Evolutionary conservation across 1,140 invertebrate species (phyloP).

Genomic region (Ylistrum balloti): DNA sequence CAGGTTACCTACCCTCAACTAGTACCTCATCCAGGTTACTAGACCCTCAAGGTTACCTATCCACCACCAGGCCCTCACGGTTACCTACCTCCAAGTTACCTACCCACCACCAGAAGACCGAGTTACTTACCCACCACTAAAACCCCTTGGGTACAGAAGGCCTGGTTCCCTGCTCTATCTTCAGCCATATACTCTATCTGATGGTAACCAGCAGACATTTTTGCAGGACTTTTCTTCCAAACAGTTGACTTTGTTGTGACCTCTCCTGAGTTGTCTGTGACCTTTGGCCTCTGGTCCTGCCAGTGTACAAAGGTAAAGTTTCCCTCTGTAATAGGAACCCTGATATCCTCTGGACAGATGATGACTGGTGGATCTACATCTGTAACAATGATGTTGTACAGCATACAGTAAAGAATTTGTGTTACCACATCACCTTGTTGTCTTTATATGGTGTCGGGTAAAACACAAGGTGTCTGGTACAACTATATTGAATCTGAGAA

Average conservation of each 20-base stretch:
- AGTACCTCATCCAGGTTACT: no score
- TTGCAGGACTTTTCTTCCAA: conserved; percentile 48
- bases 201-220: conserved; percentile 58
- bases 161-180: conserved; percentile 60
- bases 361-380: conserved; percentile 61
- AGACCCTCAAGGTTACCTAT: no score
- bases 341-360: conserved; percentile 57
- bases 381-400: conserved; percentile 44
- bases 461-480: no score
- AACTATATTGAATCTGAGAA: no score
- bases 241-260: conserved; percentile 45
- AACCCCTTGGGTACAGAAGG: conserved; percentile 51
- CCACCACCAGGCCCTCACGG: no score
- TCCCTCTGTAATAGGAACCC: conserved; percentile 41
- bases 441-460: no score
- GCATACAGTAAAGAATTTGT: no score
- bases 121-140: background rate
- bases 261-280: conserved; percentile 62
- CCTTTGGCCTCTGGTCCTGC: conserved; percentile 45
- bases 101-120: no score
- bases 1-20: no score
- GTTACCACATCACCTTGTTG: no score
- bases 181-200: conserved; percentile 59
- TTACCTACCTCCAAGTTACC: no score
- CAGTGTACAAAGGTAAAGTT: conserved; percentile 60